Percentiles rank a stretch among this genome's conserved stretches.
These are phyloP conservation scores for Microtus pennsylvanicus DNA, from an alignment of 2,113 vertebrate species.

Conservation along the genomic window DNA sequence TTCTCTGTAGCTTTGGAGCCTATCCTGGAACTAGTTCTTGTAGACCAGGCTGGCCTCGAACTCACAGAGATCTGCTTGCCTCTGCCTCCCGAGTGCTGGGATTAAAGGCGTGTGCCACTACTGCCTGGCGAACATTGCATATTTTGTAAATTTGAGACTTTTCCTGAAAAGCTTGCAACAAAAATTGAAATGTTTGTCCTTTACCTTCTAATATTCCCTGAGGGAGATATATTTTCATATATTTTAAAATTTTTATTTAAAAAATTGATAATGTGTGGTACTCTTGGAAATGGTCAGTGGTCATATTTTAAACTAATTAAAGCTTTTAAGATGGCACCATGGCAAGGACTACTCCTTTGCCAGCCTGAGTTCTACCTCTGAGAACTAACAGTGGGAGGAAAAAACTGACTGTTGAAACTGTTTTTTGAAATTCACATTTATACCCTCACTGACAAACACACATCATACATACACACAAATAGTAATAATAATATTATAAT, in stretches of 20 bases:
- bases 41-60: no score
- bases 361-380: not conserved
- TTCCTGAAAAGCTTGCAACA: not conserved
- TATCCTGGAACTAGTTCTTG: no score
- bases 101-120: no score
- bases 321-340: not conserved
- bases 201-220: not conserved
- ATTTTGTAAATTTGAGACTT: not conserved
- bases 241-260: not conserved
- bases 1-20: no score
- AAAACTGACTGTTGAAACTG: not conserved
- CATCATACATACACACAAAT: not conserved
- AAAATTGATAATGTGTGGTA: not conserved
- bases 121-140: accelerated
- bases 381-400: not conserved
- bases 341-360: not conserved
- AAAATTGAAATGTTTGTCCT: not conserved
- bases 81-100: no score
- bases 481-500: not conserved
- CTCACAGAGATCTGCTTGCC: no score
- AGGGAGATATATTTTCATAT: not conserved
- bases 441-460: not conserved
- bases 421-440: not conserved
- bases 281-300: not conserved
- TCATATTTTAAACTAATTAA: not conserved